These are phyloP conservation scores for Proisotoma minuta DNA, from an alignment of 2,888 invertebrate genomes.

Conservation along the genomic window DNA sequence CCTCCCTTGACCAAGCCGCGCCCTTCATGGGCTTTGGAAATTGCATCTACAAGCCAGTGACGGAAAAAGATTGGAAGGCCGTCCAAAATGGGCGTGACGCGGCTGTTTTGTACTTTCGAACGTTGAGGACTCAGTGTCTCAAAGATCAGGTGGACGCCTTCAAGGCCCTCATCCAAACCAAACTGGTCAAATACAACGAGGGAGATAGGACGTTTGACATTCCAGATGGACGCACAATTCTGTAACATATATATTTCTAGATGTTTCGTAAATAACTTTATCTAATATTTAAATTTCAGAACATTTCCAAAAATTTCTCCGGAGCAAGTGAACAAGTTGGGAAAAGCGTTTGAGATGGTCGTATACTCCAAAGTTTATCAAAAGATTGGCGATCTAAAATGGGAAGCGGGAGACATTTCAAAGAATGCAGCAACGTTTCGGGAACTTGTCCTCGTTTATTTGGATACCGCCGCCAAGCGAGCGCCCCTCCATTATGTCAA, in stretches of 20 bases:
- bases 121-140: neutral
- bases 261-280: neutral
- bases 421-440: neutral
- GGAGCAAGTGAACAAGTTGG: neutral
- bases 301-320: neutral
- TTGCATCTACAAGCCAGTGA: neutral
- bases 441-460: neutral
- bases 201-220: neutral
- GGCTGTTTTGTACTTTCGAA: neutral
- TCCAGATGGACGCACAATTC: neutral
- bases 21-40: conserved; percentile 5
- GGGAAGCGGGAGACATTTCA: neutral
- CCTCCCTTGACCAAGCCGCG: neutral
- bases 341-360: neutral
- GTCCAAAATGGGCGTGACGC: no score
- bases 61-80: neutral
- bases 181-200: neutral
- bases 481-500: conserved; percentile 1
- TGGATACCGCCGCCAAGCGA: neutral
- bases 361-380: neutral
- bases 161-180: neutral
- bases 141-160: neutral
- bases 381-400: neutral
- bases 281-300: neutral
- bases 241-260: neutral